Evolutionary conservation across 2,888 invertebrate species (phyloP).

Genomic region (Vannuccia rotundouncinata): DNA sequence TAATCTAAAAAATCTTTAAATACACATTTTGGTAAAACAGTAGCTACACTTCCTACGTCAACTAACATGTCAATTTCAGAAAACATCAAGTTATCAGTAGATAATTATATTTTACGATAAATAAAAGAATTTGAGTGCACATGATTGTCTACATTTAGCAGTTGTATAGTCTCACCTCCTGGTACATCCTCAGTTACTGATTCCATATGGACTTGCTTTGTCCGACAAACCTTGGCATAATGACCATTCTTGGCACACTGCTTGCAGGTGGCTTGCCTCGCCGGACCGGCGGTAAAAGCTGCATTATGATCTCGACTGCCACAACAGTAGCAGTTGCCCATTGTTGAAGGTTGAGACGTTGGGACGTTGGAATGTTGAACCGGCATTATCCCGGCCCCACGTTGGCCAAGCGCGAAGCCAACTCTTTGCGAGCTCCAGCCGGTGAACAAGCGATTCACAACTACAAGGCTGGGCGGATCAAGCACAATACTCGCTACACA

Average conservation of each 20-base stretch:
- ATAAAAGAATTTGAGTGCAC: neutral
- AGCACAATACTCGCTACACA: neutral
- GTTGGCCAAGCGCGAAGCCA: neutral
- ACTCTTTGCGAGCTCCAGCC: conserved; percentile 4
- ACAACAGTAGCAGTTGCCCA: conserved; percentile 9
- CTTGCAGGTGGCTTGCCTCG: neutral
- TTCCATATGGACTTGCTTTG: conserved; percentile 18
- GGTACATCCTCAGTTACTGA: neutral
- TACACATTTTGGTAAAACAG: neutral
- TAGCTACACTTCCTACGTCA: neutral
- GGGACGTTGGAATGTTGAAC: too few relatives aligned
- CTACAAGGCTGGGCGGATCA: neutral
- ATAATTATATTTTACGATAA: neutral
- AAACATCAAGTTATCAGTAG: neutral
- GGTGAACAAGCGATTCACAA: conserved; percentile 6
- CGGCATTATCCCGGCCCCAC: neutral
- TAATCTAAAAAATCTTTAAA: neutral
- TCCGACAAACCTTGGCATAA: conserved; percentile 10
- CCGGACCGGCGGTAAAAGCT: conserved; percentile 9
- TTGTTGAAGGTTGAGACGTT: too few relatives aligned
- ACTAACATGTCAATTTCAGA: neutral
- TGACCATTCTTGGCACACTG: neutral
- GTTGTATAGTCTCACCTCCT: neutral
- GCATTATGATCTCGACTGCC: neutral
- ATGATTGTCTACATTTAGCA: neutral